Percentiles rank a stretch among this genome's conserved stretches.
These are phyloP conservation scores for Pangasius sanitwongsei DNA, from an alignment of 2,797 vertebrate species.

Conservation along the genomic window DNA sequence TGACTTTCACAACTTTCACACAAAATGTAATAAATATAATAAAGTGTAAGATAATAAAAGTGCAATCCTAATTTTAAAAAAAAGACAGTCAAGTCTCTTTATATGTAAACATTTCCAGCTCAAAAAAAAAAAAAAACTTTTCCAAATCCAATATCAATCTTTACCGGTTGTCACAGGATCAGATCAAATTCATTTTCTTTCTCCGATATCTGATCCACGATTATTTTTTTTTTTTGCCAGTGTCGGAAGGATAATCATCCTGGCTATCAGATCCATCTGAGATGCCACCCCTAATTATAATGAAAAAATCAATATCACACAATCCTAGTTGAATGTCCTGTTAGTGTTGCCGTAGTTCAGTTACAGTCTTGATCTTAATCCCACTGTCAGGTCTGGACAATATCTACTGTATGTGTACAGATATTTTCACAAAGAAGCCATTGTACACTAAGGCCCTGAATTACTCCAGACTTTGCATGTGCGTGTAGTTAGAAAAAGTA, in stretches of 20 bases:
- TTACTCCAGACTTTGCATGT: neutral
- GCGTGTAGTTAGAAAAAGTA: neutral
- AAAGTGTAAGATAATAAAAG: neutral
- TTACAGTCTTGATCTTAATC: neutral
- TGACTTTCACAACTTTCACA: neutral
- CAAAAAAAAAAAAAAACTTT: no score
- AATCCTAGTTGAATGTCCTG: neutral
- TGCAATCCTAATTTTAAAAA: neutral
- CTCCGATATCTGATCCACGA: neutral
- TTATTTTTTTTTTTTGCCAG: no score
- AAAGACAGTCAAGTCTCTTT: neutral
- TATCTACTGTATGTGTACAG: constrained; percentile 4
- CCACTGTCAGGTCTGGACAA: constrained; percentile 16
- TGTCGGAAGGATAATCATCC: no score
- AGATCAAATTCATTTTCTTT: neutral
- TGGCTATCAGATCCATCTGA: neutral
- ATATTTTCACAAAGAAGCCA: constrained; percentile 16
- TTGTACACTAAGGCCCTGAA: constrained; percentile 4
- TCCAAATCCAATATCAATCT: neutral
- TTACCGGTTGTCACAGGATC: neutral
- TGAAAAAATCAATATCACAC: neutral
- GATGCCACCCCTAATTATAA: neutral
- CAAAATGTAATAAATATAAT: neutral
- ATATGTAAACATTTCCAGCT: neutral
- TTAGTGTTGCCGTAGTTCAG: neutral